A percentile compares a stretch with the other conserved stretches of the same genome.
These are phyloP conservation scores for Donacobius atricapilla DNA, from an alignment of 2,113 vertebrate genomes.

Conservation along the genomic window DNA sequence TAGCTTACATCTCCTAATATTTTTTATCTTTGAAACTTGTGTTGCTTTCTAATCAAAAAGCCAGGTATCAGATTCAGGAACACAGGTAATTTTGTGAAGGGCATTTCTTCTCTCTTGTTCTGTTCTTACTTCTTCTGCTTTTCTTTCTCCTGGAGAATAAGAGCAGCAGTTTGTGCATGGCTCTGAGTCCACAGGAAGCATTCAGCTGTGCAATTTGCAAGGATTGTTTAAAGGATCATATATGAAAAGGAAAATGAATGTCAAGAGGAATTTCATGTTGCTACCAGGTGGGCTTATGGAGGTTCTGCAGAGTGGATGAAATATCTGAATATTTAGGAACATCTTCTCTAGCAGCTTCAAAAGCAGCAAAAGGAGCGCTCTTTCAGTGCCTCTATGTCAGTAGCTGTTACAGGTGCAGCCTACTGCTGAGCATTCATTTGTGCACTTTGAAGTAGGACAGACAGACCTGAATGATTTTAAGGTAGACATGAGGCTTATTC, in stretches of 20 bases:
- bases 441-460: background rate
- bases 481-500: background rate
- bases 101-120: background rate
- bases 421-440: background rate
- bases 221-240: background rate
- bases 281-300: background rate
- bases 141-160: background rate
- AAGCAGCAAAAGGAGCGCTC: background rate
- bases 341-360: background rate
- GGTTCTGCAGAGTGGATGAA: background rate
- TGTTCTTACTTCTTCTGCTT: background rate
- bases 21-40: background rate
- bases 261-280: background rate
- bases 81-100: background rate
- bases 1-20: background rate
- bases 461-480: background rate
- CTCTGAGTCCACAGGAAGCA: background rate
- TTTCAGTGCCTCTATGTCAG: background rate
- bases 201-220: background rate
- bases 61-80: background rate
- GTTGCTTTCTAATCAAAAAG: background rate
- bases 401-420: background rate
- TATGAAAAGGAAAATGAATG: background rate
- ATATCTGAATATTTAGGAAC: background rate
- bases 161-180: fast-evolving